Evolutionary conservation across 2,797 vertebrate genomes (phyloP), one percentile per base, ranked within the genome.

Genomic region (Centropyge bicolor): DNA sequence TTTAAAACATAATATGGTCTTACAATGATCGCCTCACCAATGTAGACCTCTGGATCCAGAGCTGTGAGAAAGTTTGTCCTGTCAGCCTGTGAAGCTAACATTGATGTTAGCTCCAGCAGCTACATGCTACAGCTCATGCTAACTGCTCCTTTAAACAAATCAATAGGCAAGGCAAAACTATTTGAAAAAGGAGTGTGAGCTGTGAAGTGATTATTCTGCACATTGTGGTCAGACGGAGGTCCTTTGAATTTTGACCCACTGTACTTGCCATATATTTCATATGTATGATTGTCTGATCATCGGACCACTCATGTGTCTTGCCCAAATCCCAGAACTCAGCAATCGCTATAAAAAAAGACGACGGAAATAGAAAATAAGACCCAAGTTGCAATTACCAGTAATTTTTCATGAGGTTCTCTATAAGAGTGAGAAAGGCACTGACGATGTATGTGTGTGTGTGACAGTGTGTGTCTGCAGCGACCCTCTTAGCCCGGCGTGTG

Each of bases 401-500:
- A 14, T 41, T 22, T 40, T 55, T 38, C 24, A 56, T 17, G 20
- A 36, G 46, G 13, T 19, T 61, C 4, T 12, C 46, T 38, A 27
- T 6, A 40, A 56, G 57, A 63, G 1, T 51, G 54, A 49, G 55
- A 76, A 49, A 62, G 6, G 59, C 38, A 71, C 43, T 9, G 40
- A 56, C 31, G 41, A 27, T 46, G 27, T 31, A 43, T 24, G 51
- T 24, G 14, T 5, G 27, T 36, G 43, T 5, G 3, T 27, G 16
- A n/a, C n/a, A n/a, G 16, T 74, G 81, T 54, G 49, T 36, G 41
- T 65, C 9, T 56, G 6, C 43, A 71, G 49, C 0, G 52, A 86
- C 84, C 71, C 61, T 49, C 72, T 80, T 54, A 31, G 31, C 51
- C 51, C 1, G 9, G 36, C 54, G 45, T 66, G 61, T 46, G 76